These are phyloP conservation scores for Pristionchus exspectatus DNA, from an alignment of 2,888 invertebrate species.

Conservation along the genomic window DNA sequence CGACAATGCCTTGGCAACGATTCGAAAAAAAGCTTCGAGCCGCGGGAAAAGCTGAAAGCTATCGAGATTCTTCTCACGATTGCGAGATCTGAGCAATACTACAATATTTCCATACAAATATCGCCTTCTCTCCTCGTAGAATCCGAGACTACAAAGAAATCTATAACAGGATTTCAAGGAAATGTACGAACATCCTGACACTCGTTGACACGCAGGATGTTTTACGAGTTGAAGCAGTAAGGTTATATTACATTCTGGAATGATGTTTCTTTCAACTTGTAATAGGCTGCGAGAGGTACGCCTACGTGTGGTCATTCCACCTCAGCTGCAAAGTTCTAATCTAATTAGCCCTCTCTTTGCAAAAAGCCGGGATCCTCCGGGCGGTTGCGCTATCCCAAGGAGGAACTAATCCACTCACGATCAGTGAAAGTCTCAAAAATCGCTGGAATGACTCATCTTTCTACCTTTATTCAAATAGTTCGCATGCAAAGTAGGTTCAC, in stretches of 20 bases:
- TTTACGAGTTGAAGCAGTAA: background rate
- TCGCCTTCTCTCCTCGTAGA: background rate
- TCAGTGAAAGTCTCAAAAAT: slow-evolving; percentile 21
- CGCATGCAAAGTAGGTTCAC: background rate
- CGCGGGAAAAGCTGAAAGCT: background rate
- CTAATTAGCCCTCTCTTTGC: slow-evolving; percentile 29
- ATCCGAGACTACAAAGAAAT: background rate
- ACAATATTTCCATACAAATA: slow-evolving; percentile 44
- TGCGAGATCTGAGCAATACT: slow-evolving; percentile 15
- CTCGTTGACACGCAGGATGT: background rate
- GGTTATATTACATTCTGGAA: background rate
- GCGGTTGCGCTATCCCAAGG: slow-evolving; percentile 13
- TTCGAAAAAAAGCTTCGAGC: background rate
- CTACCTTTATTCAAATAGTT: background rate
- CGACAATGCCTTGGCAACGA: background rate
- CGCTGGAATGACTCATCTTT: background rate
- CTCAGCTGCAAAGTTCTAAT: slow-evolving; percentile 37
- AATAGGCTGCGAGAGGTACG: background rate
- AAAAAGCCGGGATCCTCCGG: slow-evolving; percentile 1
- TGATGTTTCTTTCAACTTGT: background rate
- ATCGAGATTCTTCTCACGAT: slow-evolving; percentile 18
- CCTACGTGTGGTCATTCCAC: slow-evolving; percentile 15
- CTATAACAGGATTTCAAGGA: background rate
- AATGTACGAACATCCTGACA: background rate
- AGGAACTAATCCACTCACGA: slow-evolving; percentile 22